Evolutionary conservation across 1,140 invertebrate genomes (phyloP), one percentile per base, ranked within the genome.

Genomic region (Antheraea mylitta): DNA sequence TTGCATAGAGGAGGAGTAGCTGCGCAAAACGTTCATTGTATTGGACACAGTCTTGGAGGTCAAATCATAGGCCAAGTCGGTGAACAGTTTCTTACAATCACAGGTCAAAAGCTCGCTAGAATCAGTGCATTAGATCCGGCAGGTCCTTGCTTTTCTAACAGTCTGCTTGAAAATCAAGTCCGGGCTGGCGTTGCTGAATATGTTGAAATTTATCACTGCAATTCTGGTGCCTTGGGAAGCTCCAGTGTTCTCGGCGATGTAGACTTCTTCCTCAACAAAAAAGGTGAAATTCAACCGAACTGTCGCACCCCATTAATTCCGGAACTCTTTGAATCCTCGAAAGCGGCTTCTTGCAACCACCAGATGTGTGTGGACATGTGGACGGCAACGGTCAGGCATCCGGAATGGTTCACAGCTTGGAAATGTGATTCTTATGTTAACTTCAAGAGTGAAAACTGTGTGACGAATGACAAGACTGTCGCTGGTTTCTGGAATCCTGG

Each of bases 101-200:
- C 95, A n/a, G 96, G 94, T 30, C 87, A 97, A 79, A 96, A 97
- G 86, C 95, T 96, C 16, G 96, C 96, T n/a, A 93, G 94, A 30
- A 30, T 30, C 1, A 30, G 22, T 30, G 22, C 22, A 2, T 30
- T 30, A 30, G 22, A 30, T 4, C 22, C 22, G 4, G 22, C 22
- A 4, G 22, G 22, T 30, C 22, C 22, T 30, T 30, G 22, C 22
- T 30, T 96, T 79, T 94, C 93, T 18, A 83, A 93, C 11, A 91
- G 92, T 22, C 85, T 93, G 1, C 84, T 89, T 0, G 79, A 93
- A 11, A 90, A 94, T 36, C 93, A 95, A 60, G 81, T 95, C 0
- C 90, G 93, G 58, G 22, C 22, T 30, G 22, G 22, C 4, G 22
- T 30, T 30, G 22, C 22, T 30, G 22, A 30, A 30, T 30, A 95